A percentile compares a stretch with the other conserved stretches of the same genome.
These are phyloP conservation scores for Rhea pennata DNA, from an alignment of 2,113 vertebrate genomes.

Conservation along the genomic window DNA sequence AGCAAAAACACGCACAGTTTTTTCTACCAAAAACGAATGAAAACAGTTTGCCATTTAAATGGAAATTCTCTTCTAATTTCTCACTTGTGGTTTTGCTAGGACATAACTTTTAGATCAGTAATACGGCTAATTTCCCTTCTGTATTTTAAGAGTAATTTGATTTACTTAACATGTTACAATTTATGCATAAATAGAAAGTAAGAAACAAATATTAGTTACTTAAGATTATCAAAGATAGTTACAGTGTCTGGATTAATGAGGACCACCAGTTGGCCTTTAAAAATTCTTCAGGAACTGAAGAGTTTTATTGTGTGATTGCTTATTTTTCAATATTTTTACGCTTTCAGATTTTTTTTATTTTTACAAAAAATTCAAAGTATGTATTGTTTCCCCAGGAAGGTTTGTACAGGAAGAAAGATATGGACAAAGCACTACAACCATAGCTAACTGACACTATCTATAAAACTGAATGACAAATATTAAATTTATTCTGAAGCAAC, in stretches of 20 bases:
- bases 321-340: not conserved
- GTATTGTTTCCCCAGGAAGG: not conserved
- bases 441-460: not conserved
- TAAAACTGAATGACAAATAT: not conserved
- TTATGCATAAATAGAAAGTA: not conserved
- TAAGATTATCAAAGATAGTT: not conserved
- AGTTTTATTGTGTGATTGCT: not conserved
- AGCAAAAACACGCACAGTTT: not conserved
- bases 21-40: not conserved
- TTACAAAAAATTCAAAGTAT: not conserved
- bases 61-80: not conserved
- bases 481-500: not conserved
- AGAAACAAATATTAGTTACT: not conserved
- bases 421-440: not conserved
- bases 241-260: not conserved
- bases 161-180: not conserved
- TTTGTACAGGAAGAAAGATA: accelerated
- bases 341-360: not conserved
- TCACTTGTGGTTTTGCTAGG: not conserved
- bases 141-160: not conserved
- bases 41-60: not conserved
- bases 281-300: not conserved
- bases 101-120: not conserved
- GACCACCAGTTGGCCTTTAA: not conserved
- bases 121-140: not conserved